Percentiles rank a stretch among this genome's conserved stretches.
Conservation (phyloP, 1,140 invertebrate genomes). For the Meteorus sp. region DNA sequence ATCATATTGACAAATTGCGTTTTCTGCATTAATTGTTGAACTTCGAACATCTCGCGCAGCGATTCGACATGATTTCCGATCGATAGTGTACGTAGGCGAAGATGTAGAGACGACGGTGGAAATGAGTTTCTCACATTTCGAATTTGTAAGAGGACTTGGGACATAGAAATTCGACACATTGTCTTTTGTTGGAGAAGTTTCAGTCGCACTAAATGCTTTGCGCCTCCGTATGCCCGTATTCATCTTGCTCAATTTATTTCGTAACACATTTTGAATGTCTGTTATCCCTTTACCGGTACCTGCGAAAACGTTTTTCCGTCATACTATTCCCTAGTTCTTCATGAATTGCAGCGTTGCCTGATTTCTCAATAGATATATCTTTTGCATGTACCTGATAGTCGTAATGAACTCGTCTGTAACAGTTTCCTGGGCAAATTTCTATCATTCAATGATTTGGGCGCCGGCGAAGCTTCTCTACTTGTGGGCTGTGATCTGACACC, state of each 20-base stretch:
- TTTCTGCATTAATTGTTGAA: no score
- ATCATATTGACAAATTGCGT: no score
- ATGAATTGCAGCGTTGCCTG: neutral
- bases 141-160: slow-evolving; percentile 61
- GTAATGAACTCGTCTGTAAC: slow-evolving; percentile 64
- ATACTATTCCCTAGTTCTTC: neutral
- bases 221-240: slow-evolving; percentile 67
- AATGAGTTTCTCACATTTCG: slow-evolving; percentile 39
- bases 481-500: slow-evolving; percentile 49
- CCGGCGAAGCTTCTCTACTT: slow-evolving; percentile 53
- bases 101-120: neutral
- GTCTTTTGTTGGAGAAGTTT: slow-evolving; percentile 61
- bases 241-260: slow-evolving; percentile 68
- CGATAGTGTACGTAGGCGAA: neutral
- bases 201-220: slow-evolving; percentile 68
- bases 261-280: slow-evolving; percentile 65
- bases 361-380: neutral
- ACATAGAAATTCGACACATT: slow-evolving; percentile 67
- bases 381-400: slow-evolving; percentile 57
- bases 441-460: slow-evolving; percentile 45
- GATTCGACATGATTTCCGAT: no score
- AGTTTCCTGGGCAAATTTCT: slow-evolving; percentile 55
- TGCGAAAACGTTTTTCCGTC: slow-evolving; percentile 22
- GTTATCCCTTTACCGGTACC: slow-evolving; percentile 52
- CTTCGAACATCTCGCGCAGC: no score